A percentile compares a stretch with the other conserved stretches of the same genome.
These are phyloP conservation scores for Holcopasites calliopsidis DNA, from an alignment of 1,140 invertebrate genomes.

Conservation along the genomic window DNA sequence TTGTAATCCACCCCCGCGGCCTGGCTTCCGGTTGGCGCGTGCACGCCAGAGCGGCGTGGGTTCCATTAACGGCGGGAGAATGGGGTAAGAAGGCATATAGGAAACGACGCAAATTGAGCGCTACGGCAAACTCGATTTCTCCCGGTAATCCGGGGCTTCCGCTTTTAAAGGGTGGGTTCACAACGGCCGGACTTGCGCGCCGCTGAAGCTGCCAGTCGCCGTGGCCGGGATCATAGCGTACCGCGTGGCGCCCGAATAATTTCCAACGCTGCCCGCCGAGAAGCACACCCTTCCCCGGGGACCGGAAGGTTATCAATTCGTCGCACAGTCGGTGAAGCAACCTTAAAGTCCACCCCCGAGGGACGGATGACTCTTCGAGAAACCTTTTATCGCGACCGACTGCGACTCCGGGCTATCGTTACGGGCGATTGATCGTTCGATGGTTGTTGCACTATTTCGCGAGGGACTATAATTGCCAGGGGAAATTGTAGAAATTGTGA, in stretches of 20 bases:
- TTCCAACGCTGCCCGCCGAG: constrained; percentile 34
- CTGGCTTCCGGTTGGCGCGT: background rate
- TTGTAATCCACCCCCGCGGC: background rate
- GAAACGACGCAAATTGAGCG: constrained; percentile 78
- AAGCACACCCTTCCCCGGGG: background rate
- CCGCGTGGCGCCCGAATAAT: constrained; percentile 69
- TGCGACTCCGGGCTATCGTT: too few relatives aligned
- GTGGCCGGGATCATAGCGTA: constrained; percentile 65
- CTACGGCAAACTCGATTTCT: constrained; percentile 76
- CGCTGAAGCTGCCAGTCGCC: constrained; percentile 45
- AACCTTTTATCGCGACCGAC: background rate
- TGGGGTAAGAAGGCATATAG: constrained; percentile 78
- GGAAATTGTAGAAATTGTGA: too few relatives aligned
- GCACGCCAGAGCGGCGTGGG: constrained; percentile 9
- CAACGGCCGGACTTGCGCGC: constrained; percentile 42
- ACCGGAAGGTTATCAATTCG: constrained; percentile 66
- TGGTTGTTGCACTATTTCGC: too few relatives aligned
- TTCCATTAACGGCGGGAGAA: constrained; percentile 60
- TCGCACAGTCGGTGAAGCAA: constrained; percentile 24
- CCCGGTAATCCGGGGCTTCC: constrained; percentile 75
- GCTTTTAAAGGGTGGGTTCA: constrained; percentile 66
- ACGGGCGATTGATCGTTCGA: too few relatives aligned
- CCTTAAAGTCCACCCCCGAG: constrained; percentile 9
- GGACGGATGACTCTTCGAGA: background rate
- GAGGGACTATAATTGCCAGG: too few relatives aligned